These are phyloP conservation scores for Hypomecis atomaria DNA, from an alignment of 2,888 invertebrate species.

Conservation along the genomic window DNA sequence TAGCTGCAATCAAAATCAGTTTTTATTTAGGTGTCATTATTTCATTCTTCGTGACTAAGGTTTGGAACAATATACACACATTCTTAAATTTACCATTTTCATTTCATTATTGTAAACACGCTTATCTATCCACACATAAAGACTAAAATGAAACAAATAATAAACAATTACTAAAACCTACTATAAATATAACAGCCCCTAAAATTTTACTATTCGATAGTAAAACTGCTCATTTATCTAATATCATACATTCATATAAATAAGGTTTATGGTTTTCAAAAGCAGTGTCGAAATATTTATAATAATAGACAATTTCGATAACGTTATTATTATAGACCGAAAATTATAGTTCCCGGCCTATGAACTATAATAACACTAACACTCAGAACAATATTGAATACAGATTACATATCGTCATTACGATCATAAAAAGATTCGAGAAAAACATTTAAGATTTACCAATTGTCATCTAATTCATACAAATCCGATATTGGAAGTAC, in stretches of 20 bases:
- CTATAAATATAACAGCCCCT: conserved; percentile 82
- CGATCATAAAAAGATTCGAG: conserved; percentile 59
- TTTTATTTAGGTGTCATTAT: neutral
- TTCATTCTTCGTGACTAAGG: neutral
- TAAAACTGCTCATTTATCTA: conserved; percentile 70
- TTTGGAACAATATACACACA: conserved; percentile 21
- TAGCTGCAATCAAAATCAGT: conserved; percentile 27
- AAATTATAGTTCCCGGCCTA: conserved; percentile 35
- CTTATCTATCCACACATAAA: conserved; percentile 52
- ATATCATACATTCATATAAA: conserved; percentile 68
- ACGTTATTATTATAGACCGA: conserved; percentile 43
- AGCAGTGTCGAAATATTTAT: conserved; percentile 73
- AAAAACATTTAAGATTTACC: conserved; percentile 42
- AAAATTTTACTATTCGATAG: conserved; percentile 81
- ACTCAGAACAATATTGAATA: conserved; percentile 50
- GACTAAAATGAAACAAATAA: conserved; percentile 70
- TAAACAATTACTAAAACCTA: conserved; percentile 74
- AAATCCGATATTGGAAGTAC: conserved; percentile 33
- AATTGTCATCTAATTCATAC: conserved; percentile 16
- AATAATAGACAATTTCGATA: conserved; percentile 46
- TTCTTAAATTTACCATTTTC: conserved; percentile 22
- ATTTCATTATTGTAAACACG: conserved; percentile 35
- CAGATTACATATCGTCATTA: conserved; percentile 45
- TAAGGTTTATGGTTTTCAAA: conserved; percentile 70
- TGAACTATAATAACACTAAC: conserved; percentile 45